Evolutionary conservation across 2,113 vertebrate genomes (phyloP).

Genomic region (Onychostoma macrolepis): DNA sequence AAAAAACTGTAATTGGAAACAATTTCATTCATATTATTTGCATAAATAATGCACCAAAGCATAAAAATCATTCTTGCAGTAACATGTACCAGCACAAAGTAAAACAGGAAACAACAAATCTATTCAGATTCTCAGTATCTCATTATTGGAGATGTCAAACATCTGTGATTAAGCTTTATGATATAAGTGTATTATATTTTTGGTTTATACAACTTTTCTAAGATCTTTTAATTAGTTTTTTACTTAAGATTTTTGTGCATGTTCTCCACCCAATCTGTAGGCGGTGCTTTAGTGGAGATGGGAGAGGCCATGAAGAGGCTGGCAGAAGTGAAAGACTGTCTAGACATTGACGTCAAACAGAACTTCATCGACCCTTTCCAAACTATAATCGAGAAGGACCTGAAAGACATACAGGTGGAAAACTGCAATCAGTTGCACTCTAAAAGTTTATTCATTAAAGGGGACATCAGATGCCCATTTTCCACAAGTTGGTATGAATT

Average conservation of each 20-base stretch:
- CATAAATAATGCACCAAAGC: too few relatives aligned
- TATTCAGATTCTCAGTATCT: background rate
- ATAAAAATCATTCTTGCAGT: background rate
- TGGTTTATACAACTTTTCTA: background rate
- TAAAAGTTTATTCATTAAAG: background rate
- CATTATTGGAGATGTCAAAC: background rate
- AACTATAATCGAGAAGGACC: constrained; percentile 93
- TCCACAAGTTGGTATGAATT: too few relatives aligned
- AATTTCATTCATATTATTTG: background rate
- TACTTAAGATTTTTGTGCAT: background rate
- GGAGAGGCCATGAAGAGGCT: constrained; percentile 94
- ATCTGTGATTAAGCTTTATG: background rate
- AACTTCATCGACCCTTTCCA: constrained; percentile 97
- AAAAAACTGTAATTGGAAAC: background rate
- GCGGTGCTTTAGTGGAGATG: constrained; percentile 87
- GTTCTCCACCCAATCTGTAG: constrained; percentile 65
- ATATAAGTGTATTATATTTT: background rate
- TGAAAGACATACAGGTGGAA: constrained; percentile 95
- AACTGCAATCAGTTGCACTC: background rate
- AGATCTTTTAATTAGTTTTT: background rate
- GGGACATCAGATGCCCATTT: too few relatives aligned
- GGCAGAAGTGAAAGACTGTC: constrained; percentile 91
- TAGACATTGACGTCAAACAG: constrained; percentile 98
- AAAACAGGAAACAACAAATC: background rate
- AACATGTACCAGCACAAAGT: background rate